Conservation (phyloP, 1,140 invertebrate species). For the Homarus americanus region DNA sequence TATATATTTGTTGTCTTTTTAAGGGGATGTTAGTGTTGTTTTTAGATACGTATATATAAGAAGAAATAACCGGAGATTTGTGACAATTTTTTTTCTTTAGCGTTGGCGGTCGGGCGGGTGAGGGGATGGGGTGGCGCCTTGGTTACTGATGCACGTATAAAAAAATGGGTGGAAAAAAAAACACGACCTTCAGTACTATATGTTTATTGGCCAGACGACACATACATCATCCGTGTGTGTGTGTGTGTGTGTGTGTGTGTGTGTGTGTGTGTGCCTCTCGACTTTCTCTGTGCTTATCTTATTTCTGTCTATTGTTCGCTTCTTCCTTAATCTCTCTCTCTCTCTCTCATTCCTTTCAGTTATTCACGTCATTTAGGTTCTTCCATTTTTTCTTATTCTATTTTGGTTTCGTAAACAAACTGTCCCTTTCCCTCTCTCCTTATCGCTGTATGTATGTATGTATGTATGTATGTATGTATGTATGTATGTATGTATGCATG, state of each 20-base stretch:
- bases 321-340: not conserved
- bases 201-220: not conserved
- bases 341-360: not conserved
- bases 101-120: no score
- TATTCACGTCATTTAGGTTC: no score
- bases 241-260: no score
- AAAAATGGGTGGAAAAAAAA: not conserved
- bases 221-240: not conserved
- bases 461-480: conserved; percentile 27
- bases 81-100: no score
- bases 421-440: not conserved
- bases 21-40: no score
- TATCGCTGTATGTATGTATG: conserved; percentile 1
- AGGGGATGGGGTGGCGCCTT: not conserved
- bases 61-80: no score
- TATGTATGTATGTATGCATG: not conserved
- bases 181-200: not conserved
- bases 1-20: no score
- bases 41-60: no score
- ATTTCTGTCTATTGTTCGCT: no score
- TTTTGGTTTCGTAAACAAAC: no score
- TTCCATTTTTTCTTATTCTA: no score
- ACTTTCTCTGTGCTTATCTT: not conserved
- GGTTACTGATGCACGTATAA: not conserved
- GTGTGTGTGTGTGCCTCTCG: no score